phyloP scores from a whole-genome alignment of 53 echinoderm and acorn worm species.

The Hippasteria phrygiana region DNA sequence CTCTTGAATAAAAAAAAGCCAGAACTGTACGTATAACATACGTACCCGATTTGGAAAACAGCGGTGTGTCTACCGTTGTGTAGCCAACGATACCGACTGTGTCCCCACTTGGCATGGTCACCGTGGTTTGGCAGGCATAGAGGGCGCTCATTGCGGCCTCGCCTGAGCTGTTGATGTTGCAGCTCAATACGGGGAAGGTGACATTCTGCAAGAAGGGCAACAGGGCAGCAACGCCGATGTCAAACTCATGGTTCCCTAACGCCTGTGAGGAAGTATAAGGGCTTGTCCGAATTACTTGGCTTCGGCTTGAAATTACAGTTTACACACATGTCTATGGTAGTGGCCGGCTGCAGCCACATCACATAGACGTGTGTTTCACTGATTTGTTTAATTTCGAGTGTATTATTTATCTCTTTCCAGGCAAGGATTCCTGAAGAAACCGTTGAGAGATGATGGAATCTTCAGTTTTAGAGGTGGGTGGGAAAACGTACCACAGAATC shows the following conservation, averaged over 20 bases:
- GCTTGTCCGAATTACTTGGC: too few relatives aligned
- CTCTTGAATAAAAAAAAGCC: too few relatives aligned
- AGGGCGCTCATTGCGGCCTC: constrained; percentile 78
- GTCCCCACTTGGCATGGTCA: constrained; percentile 65
- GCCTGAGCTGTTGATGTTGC: constrained; percentile 84
- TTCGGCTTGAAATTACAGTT: too few relatives aligned
- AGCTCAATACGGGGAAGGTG: constrained; percentile 88
- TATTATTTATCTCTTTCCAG: too few relatives aligned
- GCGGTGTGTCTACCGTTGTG: constrained; percentile 73
- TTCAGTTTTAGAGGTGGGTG: too few relatives aligned
- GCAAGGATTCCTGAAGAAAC: too few relatives aligned
- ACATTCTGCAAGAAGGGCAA: constrained; percentile 80
- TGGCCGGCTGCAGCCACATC: too few relatives aligned
- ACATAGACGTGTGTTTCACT: too few relatives aligned
- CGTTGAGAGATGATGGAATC: too few relatives aligned
- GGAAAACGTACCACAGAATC: too few relatives aligned
- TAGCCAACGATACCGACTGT: constrained; percentile 88
- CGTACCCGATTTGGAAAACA: constrained; percentile 79
- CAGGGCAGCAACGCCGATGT: constrained; percentile 77
- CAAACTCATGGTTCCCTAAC: constrained; percentile 97
- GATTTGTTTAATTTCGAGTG: too few relatives aligned
- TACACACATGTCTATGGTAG: too few relatives aligned
- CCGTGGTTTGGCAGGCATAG: constrained; percentile 72
- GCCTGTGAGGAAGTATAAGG: constrained; percentile 58
- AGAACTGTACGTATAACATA: not conserved